Evolutionary conservation across 2,888 invertebrate genomes (phyloP).

Genomic region (Nomada lathburiana): DNA sequence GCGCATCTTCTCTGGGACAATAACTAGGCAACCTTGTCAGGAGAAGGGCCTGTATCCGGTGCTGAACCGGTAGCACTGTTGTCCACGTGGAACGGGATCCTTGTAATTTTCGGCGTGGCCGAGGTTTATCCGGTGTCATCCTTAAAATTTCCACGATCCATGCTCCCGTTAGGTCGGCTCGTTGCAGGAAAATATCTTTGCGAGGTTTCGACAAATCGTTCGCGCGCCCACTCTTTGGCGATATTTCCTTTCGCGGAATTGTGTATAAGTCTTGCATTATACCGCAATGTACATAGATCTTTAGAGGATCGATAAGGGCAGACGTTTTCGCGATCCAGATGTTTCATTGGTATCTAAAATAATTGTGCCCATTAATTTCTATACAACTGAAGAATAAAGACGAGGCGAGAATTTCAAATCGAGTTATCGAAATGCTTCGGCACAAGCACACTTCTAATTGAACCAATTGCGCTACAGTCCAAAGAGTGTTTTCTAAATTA

Average conservation of each 20-base stretch:
- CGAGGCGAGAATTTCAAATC: too few relatives aligned
- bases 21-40: slow-evolving; percentile 45
- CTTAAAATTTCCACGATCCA: slow-evolving; percentile 5
- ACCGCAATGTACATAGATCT: too few relatives aligned
- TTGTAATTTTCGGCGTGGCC: slow-evolving; percentile 31
- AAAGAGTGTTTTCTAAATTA: too few relatives aligned
- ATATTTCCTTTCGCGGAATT: neutral
- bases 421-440: too few relatives aligned
- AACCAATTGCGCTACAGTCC: too few relatives aligned
- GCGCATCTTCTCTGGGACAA: slow-evolving; percentile 50
- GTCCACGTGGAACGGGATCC: slow-evolving; percentile 12
- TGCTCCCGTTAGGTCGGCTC: slow-evolving; percentile 9
- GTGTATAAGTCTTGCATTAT: neutral
- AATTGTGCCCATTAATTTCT: too few relatives aligned
- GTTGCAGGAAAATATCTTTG: neutral
- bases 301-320: too few relatives aligned
- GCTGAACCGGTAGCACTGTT: slow-evolving; percentile 14
- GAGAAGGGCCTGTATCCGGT: slow-evolving; percentile 7
- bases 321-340: too few relatives aligned
- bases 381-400: too few relatives aligned
- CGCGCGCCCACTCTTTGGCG: neutral
- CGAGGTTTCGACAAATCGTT: neutral
- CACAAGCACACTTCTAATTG: too few relatives aligned
- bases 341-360: too few relatives aligned
- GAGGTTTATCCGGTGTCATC: slow-evolving; percentile 5